Evolutionary conservation across 2,888 invertebrate species (phyloP), one percentile per base, ranked within the genome.

Genomic region (Matsumyia berberina): DNA sequence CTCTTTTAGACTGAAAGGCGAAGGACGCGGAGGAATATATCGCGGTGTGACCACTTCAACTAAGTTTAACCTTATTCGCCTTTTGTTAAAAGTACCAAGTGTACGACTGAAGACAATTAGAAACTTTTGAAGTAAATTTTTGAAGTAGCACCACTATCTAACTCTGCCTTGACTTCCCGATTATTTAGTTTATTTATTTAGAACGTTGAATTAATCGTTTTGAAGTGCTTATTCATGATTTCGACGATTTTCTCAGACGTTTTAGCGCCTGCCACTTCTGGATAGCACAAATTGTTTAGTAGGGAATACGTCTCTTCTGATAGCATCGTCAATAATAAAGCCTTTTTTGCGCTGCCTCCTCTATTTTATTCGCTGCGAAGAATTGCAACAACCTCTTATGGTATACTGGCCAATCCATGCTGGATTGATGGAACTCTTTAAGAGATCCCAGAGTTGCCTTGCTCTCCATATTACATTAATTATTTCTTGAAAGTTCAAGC

Each of bases 221-320:
- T 15, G 46, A 46, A 46, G 8, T 46, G 46, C 11, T 46, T 46
- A 15, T 46, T 17, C 46, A 46, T 17, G 5, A 46, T 46, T 19
- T 46, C 46, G 17, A 46, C 17, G 46, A 37, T 37, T 57, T 33
- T 6, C 17, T 33, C 55, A 57, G 35, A 57, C 11, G 55, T 11
- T 35, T 57, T 35, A 5, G 6, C 19, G n/a, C 35, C 55, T 11
- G 55, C 37, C 17, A 35, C 35, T 35, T 11, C 33, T 19, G 55
- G 35, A 11, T 46, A 46, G 19, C 46, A 46, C 12, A 15, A 15
- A 46, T 46, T 46, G 19, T 46, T 46, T 8, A 46, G 17, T 17
- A 57, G 55, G 33, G 55, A 57, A 37, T 35, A 57, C 9, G 55
- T 17, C 31, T 35, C 55, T 35, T 57, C 55, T 9, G 35, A 57